These are phyloP conservation scores for Myiotriccus ornatus DNA, from an alignment of 2,797 vertebrate species.

Conservation along the genomic window DNA sequence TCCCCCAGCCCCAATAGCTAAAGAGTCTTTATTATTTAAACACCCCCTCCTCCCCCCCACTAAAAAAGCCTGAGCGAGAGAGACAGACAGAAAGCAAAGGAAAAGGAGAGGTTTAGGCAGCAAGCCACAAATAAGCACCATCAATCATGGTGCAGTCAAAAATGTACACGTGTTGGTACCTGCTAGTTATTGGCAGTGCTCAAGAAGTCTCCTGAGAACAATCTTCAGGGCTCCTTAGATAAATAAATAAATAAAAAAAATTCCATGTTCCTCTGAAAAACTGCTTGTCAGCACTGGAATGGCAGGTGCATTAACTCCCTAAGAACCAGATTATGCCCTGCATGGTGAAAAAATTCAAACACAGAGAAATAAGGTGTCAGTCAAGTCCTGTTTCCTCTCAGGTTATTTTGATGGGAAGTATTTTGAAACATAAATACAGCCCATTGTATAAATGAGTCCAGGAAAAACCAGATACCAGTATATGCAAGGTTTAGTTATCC, in stretches of 20 bases:
- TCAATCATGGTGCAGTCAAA: slow-evolving; percentile 86
- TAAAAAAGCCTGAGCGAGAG: background rate
- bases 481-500: background rate
- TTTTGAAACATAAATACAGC: slow-evolving; percentile 5
- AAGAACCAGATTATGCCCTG: slow-evolving; percentile 87
- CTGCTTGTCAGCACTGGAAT: slow-evolving; percentile 88
- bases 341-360: slow-evolving; percentile 77
- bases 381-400: slow-evolving; percentile 43
- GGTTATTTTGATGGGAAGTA: background rate
- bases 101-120: slow-evolving; percentile 48
- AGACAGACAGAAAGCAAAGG: slow-evolving; percentile 73
- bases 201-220: slow-evolving; percentile 77
- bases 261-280: slow-evolving; percentile 78
- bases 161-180: slow-evolving; percentile 85
- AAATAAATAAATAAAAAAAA: slow-evolving; percentile 54
- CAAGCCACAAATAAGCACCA: slow-evolving; percentile 86
- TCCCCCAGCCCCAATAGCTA: slow-evolving; percentile 22
- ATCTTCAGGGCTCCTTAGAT: slow-evolving; percentile 72
- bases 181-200: slow-evolving; percentile 85
- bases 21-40: slow-evolving; percentile 33
- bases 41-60: background rate
- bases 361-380: slow-evolving; percentile 66
- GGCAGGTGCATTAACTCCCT: slow-evolving; percentile 93
- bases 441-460: background rate
- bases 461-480: background rate